Evolutionary conservation across 1,140 invertebrate genomes (phyloP).

Genomic region (Neoseiulus cucumeris): DNA sequence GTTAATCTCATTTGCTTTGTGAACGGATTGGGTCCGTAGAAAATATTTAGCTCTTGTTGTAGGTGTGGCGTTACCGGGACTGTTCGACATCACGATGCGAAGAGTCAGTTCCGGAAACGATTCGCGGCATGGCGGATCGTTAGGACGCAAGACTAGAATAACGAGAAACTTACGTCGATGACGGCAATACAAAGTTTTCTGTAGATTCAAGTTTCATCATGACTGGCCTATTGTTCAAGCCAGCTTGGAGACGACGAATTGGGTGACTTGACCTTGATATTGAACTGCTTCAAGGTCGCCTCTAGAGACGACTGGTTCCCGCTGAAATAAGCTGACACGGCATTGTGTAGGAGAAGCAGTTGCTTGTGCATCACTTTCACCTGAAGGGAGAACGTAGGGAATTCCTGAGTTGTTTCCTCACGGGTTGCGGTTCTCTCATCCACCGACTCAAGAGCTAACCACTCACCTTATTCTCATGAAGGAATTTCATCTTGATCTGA

Average conservation of each 20-base stretch:
- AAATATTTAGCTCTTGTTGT: too few relatives aligned
- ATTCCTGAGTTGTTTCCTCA: too few relatives aligned
- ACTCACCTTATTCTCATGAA: constrained; percentile 83
- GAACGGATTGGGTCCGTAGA: too few relatives aligned
- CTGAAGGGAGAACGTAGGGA: constrained; percentile 39
- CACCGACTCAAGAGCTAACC: not conserved
- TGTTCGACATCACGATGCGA: too few relatives aligned
- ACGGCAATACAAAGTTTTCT: too few relatives aligned
- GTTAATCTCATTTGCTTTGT: too few relatives aligned
- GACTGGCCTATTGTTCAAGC: constrained; percentile 43
- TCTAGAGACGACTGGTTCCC: constrained; percentile 50
- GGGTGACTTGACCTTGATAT: constrained; percentile 59
- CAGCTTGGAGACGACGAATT: constrained; percentile 49
- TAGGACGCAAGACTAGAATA: too few relatives aligned
- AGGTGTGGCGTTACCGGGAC: too few relatives aligned
- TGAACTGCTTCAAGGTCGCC: constrained; percentile 86
- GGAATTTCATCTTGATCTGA: constrained; percentile 79
- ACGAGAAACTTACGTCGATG: too few relatives aligned
- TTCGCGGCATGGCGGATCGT: too few relatives aligned
- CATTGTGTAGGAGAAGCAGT: constrained; percentile 80
- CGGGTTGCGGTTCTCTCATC: too few relatives aligned
- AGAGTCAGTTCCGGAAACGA: too few relatives aligned
- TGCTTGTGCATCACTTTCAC: constrained; percentile 98
- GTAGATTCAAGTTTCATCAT: not conserved
- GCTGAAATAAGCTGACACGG: constrained; percentile 84